phyloP scores from a whole-genome alignment of 1,140 invertebrate genomes.

The Scaptomyza hsui region DNA sequence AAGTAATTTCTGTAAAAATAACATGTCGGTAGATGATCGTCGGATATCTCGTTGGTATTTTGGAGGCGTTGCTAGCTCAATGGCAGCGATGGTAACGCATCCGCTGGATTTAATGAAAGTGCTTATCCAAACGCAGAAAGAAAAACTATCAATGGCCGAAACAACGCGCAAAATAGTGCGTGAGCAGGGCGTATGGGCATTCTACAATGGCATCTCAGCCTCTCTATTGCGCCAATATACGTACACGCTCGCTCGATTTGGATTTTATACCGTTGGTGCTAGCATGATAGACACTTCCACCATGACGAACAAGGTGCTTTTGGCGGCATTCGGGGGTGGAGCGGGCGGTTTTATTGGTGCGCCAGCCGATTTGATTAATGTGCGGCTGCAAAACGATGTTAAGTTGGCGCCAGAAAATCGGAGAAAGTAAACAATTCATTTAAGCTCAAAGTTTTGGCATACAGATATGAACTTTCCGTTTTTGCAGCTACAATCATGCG shows the following conservation, averaged over 20 bases:
- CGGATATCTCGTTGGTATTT: conserved; percentile 92
- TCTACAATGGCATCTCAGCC: conserved; percentile 68
- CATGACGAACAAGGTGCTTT: conserved; percentile 37
- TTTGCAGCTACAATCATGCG: conserved; percentile 96
- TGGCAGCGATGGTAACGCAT: conserved; percentile 98
- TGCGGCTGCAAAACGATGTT: conserved; percentile 64
- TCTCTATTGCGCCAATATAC: conserved; percentile 63
- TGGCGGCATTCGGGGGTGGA: conserved; percentile 38
- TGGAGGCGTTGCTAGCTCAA: conserved; percentile 90
- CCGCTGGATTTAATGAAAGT: conserved; percentile 98
- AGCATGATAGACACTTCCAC: conserved; percentile 42
- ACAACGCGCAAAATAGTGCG: conserved; percentile 32
- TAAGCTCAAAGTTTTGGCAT: conserved; percentile 85
- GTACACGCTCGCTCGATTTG: conserved; percentile 60
- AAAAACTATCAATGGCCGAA: conserved; percentile 85
- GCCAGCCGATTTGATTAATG: conserved; percentile 62
- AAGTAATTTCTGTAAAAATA: neutral
- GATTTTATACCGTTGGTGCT: conserved; percentile 51
- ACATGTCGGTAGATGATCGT: conserved; percentile 12
- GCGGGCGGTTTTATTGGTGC: conserved; percentile 54
- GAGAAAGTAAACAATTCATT: conserved; percentile 91
- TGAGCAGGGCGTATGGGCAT: conserved; percentile 85
- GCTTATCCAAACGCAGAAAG: conserved; percentile 98
- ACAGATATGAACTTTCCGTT: conserved; percentile 88
- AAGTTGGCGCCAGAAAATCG: conserved; percentile 44